These are phyloP conservation scores for Gibbula magus DNA, from an alignment of 2,888 invertebrate genomes.

Conservation along the genomic window DNA sequence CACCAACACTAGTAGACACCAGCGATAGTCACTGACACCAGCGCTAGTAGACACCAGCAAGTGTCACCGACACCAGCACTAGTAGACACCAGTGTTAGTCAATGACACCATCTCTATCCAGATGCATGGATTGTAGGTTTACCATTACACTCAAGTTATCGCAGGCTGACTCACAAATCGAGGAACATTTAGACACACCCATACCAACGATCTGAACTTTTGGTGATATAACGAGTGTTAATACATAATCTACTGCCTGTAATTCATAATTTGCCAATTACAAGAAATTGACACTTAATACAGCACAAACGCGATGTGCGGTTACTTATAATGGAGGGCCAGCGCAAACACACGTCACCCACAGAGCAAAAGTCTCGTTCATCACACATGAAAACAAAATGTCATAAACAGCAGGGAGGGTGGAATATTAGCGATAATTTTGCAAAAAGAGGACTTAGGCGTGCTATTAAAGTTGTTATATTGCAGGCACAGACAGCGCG, in stretches of 20 bases:
- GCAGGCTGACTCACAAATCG: too few species aligned
- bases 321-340: background rate
- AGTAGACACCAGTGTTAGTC: too few species aligned
- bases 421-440: conserved; percentile 6
- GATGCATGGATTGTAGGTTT: too few species aligned
- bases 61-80: too few species aligned
- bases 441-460: conserved; percentile 2
- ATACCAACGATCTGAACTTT: background rate
- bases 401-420: conserved; percentile 11
- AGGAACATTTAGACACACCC: background rate
- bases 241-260: background rate
- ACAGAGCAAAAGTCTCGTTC: background rate
- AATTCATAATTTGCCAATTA: conserved; percentile 11
- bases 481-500: background rate
- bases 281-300: conserved; percentile 6
- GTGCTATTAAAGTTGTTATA: background rate
- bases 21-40: too few species aligned
- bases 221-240: background rate
- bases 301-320: conserved; percentile 3
- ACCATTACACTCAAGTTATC: too few species aligned
- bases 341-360: conserved; percentile 2
- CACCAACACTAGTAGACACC: too few species aligned
- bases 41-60: too few species aligned
- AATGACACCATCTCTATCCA: too few species aligned
- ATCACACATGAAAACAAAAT: conserved; percentile 8